Conservation (phyloP, 2,113 vertebrate species). For the Bubalus kerabau region DNA sequence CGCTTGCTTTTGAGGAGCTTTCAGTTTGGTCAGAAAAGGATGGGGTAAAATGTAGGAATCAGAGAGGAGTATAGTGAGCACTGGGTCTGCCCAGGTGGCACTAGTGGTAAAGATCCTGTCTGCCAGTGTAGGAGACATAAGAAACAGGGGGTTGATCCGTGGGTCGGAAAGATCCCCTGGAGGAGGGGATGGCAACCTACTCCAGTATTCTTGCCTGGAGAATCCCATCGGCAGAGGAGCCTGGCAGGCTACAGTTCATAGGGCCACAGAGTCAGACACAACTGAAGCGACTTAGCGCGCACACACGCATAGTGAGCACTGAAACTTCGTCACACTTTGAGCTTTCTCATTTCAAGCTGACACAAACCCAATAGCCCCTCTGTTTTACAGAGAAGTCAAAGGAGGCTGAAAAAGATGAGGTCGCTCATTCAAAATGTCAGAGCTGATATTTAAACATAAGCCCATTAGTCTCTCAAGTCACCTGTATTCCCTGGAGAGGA, state of each 20-base stretch:
- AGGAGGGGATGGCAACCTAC: background rate
- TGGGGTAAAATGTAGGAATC: background rate
- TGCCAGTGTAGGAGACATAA: background rate
- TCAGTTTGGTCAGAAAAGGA: background rate
- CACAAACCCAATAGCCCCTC: background rate
- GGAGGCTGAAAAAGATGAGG: background rate
- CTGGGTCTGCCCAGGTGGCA: background rate
- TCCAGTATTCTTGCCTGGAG: background rate
- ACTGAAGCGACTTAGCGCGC: background rate
- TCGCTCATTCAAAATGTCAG: background rate
- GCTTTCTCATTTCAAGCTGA: background rate
- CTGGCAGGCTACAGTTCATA: background rate
- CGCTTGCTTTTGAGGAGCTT: background rate
- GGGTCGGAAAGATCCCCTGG: background rate
- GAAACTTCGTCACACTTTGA: background rate
- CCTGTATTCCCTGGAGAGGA: background rate
- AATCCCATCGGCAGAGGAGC: background rate
- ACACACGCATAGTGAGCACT: fast-evolving
- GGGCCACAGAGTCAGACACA: background rate
- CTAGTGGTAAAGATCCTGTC: background rate
- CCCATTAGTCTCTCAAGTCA: background rate
- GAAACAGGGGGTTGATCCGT: background rate
- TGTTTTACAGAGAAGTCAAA: background rate
- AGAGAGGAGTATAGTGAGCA: background rate
- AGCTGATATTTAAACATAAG: background rate